Percentiles rank a stretch among this genome's conserved stretches.
phyloP scores from a whole-genome alignment of 2,797 vertebrate species.

The Gouania willdenowi region DNA sequence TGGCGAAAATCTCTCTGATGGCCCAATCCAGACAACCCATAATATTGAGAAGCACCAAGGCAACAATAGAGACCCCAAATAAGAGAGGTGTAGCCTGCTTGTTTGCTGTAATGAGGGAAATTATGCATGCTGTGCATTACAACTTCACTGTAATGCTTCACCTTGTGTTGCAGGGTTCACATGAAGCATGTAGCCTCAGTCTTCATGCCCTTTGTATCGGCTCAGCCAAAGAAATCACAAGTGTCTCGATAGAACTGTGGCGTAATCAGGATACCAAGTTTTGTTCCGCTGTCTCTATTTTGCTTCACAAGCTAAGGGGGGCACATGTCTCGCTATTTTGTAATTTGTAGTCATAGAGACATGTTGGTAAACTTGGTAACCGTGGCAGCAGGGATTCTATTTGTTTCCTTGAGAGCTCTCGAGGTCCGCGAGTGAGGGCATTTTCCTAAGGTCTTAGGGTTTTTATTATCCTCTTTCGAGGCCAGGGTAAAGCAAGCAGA shows the following conservation, averaged over 20 bases:
- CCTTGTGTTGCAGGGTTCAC: constrained; percentile 39
- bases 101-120: constrained; percentile 55
- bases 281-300: constrained; percentile 52
- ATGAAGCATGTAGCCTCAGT: constrained; percentile 36
- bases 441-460: constrained; percentile 58
- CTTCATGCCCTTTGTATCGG: constrained; percentile 18
- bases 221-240: constrained; percentile 21
- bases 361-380: constrained; percentile 76
- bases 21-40: constrained; percentile 74
- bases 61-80: constrained; percentile 67
- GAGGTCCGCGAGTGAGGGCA: constrained; percentile 51
- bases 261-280: constrained; percentile 52
- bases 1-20: constrained; percentile 66
- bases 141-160: constrained; percentile 58
- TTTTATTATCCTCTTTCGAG: constrained; percentile 25
- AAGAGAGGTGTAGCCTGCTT: constrained; percentile 42
- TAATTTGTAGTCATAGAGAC: constrained; percentile 75
- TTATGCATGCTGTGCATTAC: constrained; percentile 61
- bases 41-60: constrained; percentile 68
- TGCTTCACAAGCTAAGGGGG: constrained; percentile 45
- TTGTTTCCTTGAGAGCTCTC: constrained; percentile 65
- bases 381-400: constrained; percentile 63
- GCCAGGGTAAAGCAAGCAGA: constrained; percentile 22
- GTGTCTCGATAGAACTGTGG: constrained; percentile 1
- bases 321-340: constrained; percentile 51